phyloP scores from a whole-genome alignment of 2,797 vertebrate genomes.

The Lepidocolaptes lacrymiger region DNA sequence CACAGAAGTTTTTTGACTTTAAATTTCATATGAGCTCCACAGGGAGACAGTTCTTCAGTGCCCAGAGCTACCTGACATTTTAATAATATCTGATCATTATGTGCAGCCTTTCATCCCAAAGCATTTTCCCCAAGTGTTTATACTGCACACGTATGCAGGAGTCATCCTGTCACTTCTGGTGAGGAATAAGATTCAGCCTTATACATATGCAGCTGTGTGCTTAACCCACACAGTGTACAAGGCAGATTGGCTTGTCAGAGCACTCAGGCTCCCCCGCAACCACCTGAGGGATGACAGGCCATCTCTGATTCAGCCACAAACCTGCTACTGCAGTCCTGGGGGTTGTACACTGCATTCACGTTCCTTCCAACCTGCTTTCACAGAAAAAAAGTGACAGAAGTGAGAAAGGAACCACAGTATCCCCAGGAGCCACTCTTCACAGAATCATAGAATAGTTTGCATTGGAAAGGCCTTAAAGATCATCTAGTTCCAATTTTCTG shows the following conservation, averaged over 20 bases:
- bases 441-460: not conserved
- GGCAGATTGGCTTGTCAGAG: slow-evolving; percentile 34
- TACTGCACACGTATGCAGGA: not conserved
- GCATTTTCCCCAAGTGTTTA: not conserved
- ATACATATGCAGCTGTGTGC: slow-evolving; percentile 20
- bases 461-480: not conserved
- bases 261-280: not conserved
- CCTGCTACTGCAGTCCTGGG: not conserved
- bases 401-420: not conserved
- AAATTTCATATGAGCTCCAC: slow-evolving; percentile 17
- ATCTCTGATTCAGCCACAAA: slow-evolving; percentile 5
- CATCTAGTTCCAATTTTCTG: not conserved
- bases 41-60: slow-evolving; percentile 32
- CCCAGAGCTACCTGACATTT: slow-evolving; percentile 52
- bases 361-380: not conserved
- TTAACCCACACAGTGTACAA: slow-evolving; percentile 29
- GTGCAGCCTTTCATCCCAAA: slow-evolving; percentile 40
- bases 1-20: slow-evolving; percentile 52
- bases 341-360: rapidly evolving
- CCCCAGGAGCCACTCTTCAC: not conserved
- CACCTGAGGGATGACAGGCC: slow-evolving; percentile 1
- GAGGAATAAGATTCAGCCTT: slow-evolving; percentile 28
- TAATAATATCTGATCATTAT: slow-evolving; percentile 50
- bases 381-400: not conserved
- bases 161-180: slow-evolving; percentile 1